phyloP scores from a whole-genome alignment of 2,113 vertebrate species.

The Aptenodytes patagonicus region DNA sequence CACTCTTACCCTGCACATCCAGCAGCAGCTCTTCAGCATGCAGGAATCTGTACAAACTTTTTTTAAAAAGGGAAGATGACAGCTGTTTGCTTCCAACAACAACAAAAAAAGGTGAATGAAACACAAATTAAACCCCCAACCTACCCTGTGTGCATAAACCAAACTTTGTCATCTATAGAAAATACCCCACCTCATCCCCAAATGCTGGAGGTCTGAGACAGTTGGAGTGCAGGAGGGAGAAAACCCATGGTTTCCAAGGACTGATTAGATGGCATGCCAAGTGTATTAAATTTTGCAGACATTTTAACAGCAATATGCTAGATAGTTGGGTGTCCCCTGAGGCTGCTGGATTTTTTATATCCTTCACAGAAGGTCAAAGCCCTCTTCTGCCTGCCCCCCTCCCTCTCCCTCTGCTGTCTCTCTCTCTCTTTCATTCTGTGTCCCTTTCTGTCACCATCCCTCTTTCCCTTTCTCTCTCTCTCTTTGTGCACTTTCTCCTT shows the following conservation, averaged over 20 bases:
- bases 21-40: neutral
- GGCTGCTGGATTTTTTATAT: conserved; percentile 93
- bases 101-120: neutral
- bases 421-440: neutral
- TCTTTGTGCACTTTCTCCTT: neutral
- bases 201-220: conserved; percentile 22
- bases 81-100: neutral
- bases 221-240: conserved; percentile 14
- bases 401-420: conserved; percentile 17
- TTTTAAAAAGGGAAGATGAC: neutral
- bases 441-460: conserved; percentile 35
- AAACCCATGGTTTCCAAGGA: conserved; percentile 77
- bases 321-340: conserved; percentile 89
- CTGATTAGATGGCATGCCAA: conserved; percentile 87
- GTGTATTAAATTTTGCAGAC: conserved; percentile 92
- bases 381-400: conserved; percentile 74
- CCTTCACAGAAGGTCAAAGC: conserved; percentile 96
- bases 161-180: conserved; percentile 19
- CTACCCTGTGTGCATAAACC: neutral
- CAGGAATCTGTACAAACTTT: neutral
- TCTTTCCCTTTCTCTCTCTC: neutral
- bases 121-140: neutral
- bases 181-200: neutral
- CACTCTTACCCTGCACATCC: neutral
- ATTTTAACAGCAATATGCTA: conserved; percentile 95